Percentiles rank a stretch among this genome's conserved stretches.
Evolutionary conservation across 1,140 invertebrate genomes (phyloP).

Genomic region (Mactra quadrangularis): DNA sequence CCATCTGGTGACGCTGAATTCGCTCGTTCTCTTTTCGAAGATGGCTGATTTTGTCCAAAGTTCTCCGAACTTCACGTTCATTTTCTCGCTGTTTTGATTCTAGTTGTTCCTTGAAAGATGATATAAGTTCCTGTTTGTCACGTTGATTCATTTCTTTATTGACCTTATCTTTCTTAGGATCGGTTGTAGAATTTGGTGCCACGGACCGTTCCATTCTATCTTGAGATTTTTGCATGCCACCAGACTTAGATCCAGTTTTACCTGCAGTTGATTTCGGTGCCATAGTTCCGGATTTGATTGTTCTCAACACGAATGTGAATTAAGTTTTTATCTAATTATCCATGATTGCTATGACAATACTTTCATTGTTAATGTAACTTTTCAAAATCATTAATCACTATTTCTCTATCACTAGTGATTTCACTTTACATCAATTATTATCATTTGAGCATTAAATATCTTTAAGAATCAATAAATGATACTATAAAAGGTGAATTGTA

Average conservation of each 20-base stretch:
- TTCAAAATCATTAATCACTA: too few species aligned
- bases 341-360: too few species aligned
- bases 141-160: slow-evolving; percentile 42
- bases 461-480: too few species aligned
- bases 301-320: too few species aligned
- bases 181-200: slow-evolving; percentile 30
- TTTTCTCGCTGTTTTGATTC: slow-evolving; percentile 35
- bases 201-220: slow-evolving; percentile 23
- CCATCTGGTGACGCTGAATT: slow-evolving; percentile 34
- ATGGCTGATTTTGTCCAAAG: slow-evolving; percentile 26
- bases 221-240: background rate
- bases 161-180: slow-evolving; percentile 29
- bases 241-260: background rate
- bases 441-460: too few species aligned
- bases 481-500: too few species aligned
- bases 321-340: too few species aligned
- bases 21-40: slow-evolving; percentile 44
- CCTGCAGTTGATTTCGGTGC: background rate
- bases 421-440: too few species aligned
- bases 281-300: too few species aligned
- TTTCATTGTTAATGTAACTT: too few species aligned
- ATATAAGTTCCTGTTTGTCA: slow-evolving; percentile 47
- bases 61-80: slow-evolving; percentile 12
- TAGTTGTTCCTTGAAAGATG: slow-evolving; percentile 28
- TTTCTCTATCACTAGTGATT: too few species aligned